Base-by-base conservation (phyloP, 2,113 vertebrate genomes). In the Zosterops hypoxanthus region DNA sequence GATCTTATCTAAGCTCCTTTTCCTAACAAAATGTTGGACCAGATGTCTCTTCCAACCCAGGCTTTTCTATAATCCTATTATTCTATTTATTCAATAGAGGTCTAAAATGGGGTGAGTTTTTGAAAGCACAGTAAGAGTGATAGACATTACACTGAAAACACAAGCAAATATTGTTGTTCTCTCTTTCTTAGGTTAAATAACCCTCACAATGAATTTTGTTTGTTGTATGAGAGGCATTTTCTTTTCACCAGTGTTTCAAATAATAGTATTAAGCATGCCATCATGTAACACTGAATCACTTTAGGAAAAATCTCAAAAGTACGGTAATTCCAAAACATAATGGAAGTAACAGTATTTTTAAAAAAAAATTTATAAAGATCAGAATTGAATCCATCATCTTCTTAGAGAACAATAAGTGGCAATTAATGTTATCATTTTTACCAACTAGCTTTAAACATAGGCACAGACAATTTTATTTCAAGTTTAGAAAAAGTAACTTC, bases 151-250 rank as follows among this genome's bases (percentile, higher is more conserved):
- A n/a, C 7, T 76, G 57, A 28, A 36, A 92, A 26, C 6, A 50
- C 7, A 64, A 72, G 9, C 3, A 77, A 72, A 64, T 68, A 72
- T 34, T 53, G 16, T 41, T 53, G 4, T 3, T 66, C 25, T 46
- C 25, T 11, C 11, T 5, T 61, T 34, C 31, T 60, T 69, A 42
- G 12, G 4, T 23, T 44, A 42, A 83, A 84, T 50, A 63, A 55
- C 0, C 0, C 3, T 2, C 29, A 26, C 5, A 26, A 28, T 12
- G 0, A 60, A 8, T 60, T 82, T 56, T 56, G 0, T 61, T 49
- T 29, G 5, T 23, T 12, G 4, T 18, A 22, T 52, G 18, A 13
- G 8, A 73, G 3, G 21, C 23, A 12, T 26, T 34, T 80, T 44
- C 26, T 47, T 83, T 72, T 42, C 46, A 44, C 20, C 36, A 63